Percentiles rank a stretch among this genome's conserved stretches.
These are phyloP conservation scores for Muricea muricata DNA, from an alignment of 92 coral and sea anemone genomes.

Conservation along the genomic window DNA sequence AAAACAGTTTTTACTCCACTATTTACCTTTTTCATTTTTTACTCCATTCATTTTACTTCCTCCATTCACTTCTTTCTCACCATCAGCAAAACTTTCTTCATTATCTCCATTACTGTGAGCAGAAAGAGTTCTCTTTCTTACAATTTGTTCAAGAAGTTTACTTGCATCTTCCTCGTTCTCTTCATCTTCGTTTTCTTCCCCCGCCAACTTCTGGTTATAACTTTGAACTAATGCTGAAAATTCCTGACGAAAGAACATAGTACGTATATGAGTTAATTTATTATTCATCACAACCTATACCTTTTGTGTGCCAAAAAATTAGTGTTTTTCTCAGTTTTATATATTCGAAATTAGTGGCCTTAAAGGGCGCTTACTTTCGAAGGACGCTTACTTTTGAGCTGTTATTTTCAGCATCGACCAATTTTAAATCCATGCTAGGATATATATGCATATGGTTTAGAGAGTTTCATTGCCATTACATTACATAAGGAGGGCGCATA, in stretches of 20 bases:
- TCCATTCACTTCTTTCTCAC: background rate
- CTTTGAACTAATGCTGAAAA: conserved; percentile 60
- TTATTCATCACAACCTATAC: background rate
- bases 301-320: no score
- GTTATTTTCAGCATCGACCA: no score
- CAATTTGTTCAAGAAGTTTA: background rate
- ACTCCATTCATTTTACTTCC: conserved; percentile 4
- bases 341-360: no score
- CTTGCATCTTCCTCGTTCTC: background rate
- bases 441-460: no score
- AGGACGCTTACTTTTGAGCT: no score
- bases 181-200: conserved; percentile 58
- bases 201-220: conserved; percentile 62
- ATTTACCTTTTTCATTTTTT: conserved; percentile 18
- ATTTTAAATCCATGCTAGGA: no score
- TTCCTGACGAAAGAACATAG: conserved; percentile 54
- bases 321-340: no score
- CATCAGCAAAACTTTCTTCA: background rate
- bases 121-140: conserved; percentile 37
- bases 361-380: no score
- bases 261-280: background rate
- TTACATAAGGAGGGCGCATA: no score
- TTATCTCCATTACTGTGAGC: background rate
- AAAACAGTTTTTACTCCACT: background rate
- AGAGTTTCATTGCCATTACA: no score